These are phyloP conservation scores for Chaetodon trifascialis DNA, from an alignment of 2,113 vertebrate genomes.

Conservation along the genomic window DNA sequence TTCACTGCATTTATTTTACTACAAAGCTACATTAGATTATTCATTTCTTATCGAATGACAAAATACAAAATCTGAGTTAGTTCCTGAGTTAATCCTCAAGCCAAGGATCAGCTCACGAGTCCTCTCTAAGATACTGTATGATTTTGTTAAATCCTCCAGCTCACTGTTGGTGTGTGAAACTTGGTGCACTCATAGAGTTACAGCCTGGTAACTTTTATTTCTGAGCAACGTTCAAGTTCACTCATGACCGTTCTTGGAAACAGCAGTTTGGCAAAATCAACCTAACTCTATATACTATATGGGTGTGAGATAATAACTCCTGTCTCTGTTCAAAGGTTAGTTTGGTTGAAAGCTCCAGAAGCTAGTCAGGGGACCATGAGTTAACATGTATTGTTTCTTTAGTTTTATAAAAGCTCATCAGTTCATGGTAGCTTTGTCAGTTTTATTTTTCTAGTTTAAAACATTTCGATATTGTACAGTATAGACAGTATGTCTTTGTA, in stretches of 20 bases:
- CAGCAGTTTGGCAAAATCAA: not conserved
- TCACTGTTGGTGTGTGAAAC: no score
- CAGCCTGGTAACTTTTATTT: not conserved
- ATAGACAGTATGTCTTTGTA: constrained; percentile 33
- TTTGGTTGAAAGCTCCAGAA: not conserved
- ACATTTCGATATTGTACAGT: constrained; percentile 45
- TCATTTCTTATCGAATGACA: not conserved
- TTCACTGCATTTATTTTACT: not conserved
- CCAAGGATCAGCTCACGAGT: not conserved
- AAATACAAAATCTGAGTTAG: not conserved
- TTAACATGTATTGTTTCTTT: not conserved
- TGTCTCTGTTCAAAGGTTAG: not conserved
- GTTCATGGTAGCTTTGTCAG: constrained; percentile 6
- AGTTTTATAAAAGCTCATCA: not conserved
- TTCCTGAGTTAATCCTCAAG: not conserved
- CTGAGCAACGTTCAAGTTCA: not conserved
- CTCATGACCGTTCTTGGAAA: no score
- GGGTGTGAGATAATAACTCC: not conserved
- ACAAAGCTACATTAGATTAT: not conserved
- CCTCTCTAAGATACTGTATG: not conserved
- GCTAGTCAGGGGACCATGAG: not conserved
- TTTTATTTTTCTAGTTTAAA: constrained; percentile 40
- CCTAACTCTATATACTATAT: not conserved
- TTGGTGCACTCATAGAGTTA: not conserved
- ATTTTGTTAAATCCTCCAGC: no score